Evolutionary conservation across 2,888 invertebrate species (phyloP), one percentile per base, ranked within the genome.

Genomic region (Hypselothyrea guttata): DNA sequence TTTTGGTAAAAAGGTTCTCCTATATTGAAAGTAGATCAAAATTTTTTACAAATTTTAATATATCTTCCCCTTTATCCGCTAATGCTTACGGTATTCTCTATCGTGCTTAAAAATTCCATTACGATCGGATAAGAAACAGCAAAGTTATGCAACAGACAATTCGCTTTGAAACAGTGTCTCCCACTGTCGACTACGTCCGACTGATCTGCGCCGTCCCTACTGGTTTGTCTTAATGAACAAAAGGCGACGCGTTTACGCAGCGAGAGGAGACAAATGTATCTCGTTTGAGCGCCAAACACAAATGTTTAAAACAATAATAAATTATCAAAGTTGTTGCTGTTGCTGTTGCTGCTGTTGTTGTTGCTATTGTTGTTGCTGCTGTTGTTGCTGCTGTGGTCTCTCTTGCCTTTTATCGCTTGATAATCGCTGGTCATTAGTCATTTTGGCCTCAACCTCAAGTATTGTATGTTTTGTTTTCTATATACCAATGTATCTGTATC

Each of bases 341-440:
- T 60, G 45, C 1, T 53, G 49, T 7, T 40, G 31, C 11, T 51
- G 49, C 1, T 66, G 61, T 2, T 49, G 61, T 7, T 57, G 54
- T 13, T 66, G 53, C 1, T 62, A 44, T 1, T 53, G 57, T 7
- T 59, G 59, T 12, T 57, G 59, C n/a, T n/a, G n/a, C n/a, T n/a
- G 53, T 1, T 62, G 47, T 1, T 53, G 57, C 7, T 59, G 59
- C 15, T 57, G 59, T 67, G 69, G 63, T 78, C 75, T 65, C 76
- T 65, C 60, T 67, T 86, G 75, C 71, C 86, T 82, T 82, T 86
- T 88, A 87, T 87, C 88, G 84, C 65, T 73, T 79, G 87, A 87
- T 88, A 87, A 87, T 88, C 87, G 86, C 83, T 82, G 85, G 81
- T 81, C 88, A 88, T 87, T 88, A 86, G 86, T 87, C 88, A 87